These are phyloP conservation scores for Poliocrania exsul DNA, from an alignment of 2,797 vertebrate species.

Conservation along the genomic window DNA sequence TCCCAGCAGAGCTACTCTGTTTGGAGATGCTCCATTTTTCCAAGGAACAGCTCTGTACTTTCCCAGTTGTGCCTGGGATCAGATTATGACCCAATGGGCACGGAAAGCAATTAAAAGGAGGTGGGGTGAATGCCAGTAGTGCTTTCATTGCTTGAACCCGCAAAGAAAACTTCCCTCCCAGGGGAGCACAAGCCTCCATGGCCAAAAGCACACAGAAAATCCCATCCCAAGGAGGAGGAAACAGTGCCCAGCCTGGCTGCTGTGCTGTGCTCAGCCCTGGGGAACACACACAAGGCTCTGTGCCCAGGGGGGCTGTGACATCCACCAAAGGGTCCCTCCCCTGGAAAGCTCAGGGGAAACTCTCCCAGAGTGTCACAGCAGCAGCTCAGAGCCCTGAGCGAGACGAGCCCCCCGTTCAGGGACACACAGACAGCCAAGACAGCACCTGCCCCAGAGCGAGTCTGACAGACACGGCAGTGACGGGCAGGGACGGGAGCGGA, in stretches of 20 bases:
- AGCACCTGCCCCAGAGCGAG: background rate
- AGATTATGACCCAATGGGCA: background rate
- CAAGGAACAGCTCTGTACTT: background rate
- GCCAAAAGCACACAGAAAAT: background rate
- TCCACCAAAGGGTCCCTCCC: background rate
- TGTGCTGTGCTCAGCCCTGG: background rate
- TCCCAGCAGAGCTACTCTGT: background rate
- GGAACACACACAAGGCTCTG: rapidly evolving
- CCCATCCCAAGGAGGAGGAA: background rate
- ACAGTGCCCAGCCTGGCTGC: background rate
- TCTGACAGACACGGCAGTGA: background rate
- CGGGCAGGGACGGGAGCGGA: background rate
- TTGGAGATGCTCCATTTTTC: background rate
- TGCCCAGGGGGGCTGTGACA: background rate
- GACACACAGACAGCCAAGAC: background rate
- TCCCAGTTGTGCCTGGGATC: background rate
- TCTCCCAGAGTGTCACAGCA: background rate
- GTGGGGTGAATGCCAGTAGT: background rate
- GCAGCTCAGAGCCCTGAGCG: background rate
- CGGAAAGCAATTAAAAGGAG: background rate
- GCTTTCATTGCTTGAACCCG: background rate
- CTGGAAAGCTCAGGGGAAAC: background rate
- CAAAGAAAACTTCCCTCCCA: slow-evolving; percentile 1
- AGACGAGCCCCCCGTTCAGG: background rate
- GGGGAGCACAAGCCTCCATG: background rate